A percentile compares a stretch with the other conserved stretches of the same genome.
Conservation (phyloP, 1,140 invertebrate genomes). For the Cotesia chilonis region DNA sequence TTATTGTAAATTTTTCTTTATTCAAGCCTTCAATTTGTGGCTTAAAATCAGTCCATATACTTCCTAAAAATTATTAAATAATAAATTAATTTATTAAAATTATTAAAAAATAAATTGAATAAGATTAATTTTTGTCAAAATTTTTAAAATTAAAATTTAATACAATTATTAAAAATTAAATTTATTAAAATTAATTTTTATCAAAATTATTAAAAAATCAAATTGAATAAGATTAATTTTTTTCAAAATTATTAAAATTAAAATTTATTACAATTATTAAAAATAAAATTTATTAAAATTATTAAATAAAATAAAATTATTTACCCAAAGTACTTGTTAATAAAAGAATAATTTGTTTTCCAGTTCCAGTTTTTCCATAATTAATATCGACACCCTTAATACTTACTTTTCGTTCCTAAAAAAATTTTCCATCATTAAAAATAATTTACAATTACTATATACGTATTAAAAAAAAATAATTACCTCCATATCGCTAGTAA, state of each 20-base stretch:
- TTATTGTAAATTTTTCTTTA: slow-evolving; percentile 74
- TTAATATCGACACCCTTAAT: slow-evolving; percentile 73
- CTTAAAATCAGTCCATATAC: slow-evolving; percentile 82
- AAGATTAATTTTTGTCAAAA: too few relatives aligned
- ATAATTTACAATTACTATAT: slow-evolving; percentile 15
- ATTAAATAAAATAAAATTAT: neutral
- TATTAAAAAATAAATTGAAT: too few relatives aligned
- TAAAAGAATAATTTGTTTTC: slow-evolving; percentile 74
- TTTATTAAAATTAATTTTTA: too few relatives aligned
- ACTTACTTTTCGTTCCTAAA: slow-evolving; percentile 63
- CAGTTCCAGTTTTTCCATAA: slow-evolving; percentile 77
- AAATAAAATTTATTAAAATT: too few relatives aligned
- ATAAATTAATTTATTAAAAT: too few relatives aligned
- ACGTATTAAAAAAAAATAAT: slow-evolving; percentile 16
- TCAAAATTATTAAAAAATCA: too few relatives aligned
- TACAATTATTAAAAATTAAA: too few relatives aligned
- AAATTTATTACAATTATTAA: too few relatives aligned
- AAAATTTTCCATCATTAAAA: slow-evolving; percentile 30
- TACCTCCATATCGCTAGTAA: slow-evolving; percentile 20
- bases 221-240: too few relatives aligned
- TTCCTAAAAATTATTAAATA: slow-evolving; percentile 58
- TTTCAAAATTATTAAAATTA: too few relatives aligned
- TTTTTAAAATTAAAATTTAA: too few relatives aligned
- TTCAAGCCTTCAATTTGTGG: slow-evolving; percentile 79
- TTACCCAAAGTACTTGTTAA: slow-evolving; percentile 80